These are phyloP conservation scores for Sarcophaga bullata DNA, from an alignment of 1,140 invertebrate genomes.

Conservation along the genomic window DNA sequence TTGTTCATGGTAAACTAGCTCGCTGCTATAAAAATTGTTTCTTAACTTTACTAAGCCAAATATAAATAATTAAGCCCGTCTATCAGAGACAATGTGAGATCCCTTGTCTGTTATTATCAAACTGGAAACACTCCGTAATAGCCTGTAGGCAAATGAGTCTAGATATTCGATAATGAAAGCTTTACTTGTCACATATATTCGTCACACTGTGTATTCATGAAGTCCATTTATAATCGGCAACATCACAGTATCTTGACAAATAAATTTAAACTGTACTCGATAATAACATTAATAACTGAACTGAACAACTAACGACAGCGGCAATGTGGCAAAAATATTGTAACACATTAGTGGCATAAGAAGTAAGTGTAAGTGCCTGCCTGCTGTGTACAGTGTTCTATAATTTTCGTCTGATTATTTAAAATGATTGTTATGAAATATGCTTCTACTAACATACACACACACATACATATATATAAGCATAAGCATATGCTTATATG, in stretches of 20 bases:
- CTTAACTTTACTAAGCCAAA: too few species aligned
- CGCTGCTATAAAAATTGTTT: too few species aligned
- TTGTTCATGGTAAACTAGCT: too few species aligned
- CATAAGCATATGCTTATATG: too few species aligned
- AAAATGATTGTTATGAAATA: background rate
- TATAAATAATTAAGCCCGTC: too few species aligned
- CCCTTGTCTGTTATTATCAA: too few species aligned
- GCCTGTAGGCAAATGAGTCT: too few species aligned
- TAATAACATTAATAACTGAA: constrained; percentile 39
- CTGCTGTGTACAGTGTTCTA: background rate
- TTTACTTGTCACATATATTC: too few species aligned
- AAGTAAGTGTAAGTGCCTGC: background rate
- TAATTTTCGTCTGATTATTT: background rate
- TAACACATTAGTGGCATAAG: background rate
- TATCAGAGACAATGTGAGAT: too few species aligned
- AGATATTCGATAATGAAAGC: too few species aligned
- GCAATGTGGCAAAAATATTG: background rate
- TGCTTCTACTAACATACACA: background rate
- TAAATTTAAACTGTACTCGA: constrained; percentile 34
- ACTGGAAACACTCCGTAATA: too few species aligned
- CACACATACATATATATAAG: background rate
- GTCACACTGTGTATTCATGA: background rate
- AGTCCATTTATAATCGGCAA: background rate
- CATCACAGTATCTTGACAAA: constrained; percentile 9
- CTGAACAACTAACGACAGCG: background rate